Conservation (phyloP, 2,888 invertebrate species). For the Callimorpha dominula region DNA sequence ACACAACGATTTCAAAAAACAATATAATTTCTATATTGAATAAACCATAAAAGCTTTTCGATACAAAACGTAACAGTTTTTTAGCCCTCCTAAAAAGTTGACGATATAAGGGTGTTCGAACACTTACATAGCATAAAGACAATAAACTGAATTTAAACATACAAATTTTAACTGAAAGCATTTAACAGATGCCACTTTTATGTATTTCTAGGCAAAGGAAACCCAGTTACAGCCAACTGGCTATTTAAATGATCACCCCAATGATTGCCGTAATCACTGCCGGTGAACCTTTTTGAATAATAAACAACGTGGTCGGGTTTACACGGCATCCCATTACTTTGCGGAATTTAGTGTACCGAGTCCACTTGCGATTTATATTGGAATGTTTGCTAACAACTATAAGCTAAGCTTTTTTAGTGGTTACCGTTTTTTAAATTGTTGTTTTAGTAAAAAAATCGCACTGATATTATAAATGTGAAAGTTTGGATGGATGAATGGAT, state of each 20-base stretch:
- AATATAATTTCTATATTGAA: too few species aligned
- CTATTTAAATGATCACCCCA: slow-evolving; percentile 45
- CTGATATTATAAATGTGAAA: too few species aligned
- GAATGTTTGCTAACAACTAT: slow-evolving; percentile 40
- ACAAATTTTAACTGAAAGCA: not conserved
- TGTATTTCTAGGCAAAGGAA: slow-evolving; percentile 15
- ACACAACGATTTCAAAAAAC: too few species aligned
- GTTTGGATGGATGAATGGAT: too few species aligned
- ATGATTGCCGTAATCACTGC: slow-evolving; percentile 44
- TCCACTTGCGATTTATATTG: slow-evolving; percentile 35
- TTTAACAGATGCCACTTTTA: too few species aligned
- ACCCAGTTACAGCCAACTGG: slow-evolving; percentile 24
- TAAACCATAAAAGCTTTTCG: too few species aligned
- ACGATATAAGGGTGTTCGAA: too few species aligned
- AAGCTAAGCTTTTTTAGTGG: slow-evolving; percentile 13
- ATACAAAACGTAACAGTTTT: too few species aligned
- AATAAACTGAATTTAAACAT: not conserved
- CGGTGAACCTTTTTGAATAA: slow-evolving; percentile 45
- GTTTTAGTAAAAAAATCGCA: not conserved
- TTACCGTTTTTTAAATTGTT: not conserved
- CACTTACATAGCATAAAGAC: too few species aligned
- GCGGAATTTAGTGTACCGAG: slow-evolving; percentile 37
- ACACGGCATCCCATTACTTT: slow-evolving; percentile 41
- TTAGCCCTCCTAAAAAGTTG: too few species aligned
- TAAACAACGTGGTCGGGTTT: slow-evolving; percentile 40